Conservation (phyloP, 2,888 invertebrate species). For the Molorchus minor region DNA sequence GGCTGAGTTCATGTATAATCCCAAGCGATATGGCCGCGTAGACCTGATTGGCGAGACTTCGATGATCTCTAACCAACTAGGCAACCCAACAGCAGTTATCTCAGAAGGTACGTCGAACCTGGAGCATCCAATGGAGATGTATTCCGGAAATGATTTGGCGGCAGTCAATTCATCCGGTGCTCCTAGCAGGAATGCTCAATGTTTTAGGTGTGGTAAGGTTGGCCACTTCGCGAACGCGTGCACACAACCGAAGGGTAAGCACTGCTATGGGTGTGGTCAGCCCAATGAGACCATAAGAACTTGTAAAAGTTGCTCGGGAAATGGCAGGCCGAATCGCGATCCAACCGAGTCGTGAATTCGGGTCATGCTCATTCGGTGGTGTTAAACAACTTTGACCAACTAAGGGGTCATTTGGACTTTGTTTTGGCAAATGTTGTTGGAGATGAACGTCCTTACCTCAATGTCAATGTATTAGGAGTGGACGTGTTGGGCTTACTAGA, state of each 20-base stretch:
- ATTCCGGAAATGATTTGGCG: too few relatives aligned
- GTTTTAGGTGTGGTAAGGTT: constrained; percentile 25
- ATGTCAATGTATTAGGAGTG: constrained; percentile 5
- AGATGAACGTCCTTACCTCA: constrained; percentile 27
- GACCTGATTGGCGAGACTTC: too few relatives aligned
- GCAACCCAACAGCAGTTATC: too few relatives aligned
- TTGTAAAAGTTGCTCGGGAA: constrained; percentile 17
- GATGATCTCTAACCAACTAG: too few relatives aligned
- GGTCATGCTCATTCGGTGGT: neutral
- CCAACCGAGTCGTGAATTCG: neutral
- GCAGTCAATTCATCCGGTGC: too few relatives aligned
- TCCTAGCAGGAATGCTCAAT: too few relatives aligned
- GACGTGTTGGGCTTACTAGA: constrained; percentile 21
- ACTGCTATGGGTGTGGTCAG: constrained; percentile 27
- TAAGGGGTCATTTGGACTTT: constrained; percentile 11
- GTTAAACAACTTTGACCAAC: neutral
- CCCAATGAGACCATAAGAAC: constrained; percentile 24
- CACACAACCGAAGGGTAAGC: neutral
- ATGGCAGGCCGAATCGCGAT: neutral
- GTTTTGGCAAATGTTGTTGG: constrained; percentile 23
- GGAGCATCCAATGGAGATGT: too few relatives aligned
- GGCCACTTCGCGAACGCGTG: constrained; percentile 25
- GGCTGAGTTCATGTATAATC: too few relatives aligned
- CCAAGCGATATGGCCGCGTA: too few relatives aligned
- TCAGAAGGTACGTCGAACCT: too few relatives aligned